Percentiles rank a stretch among this genome's conserved stretches.
Evolutionary conservation across 2,888 invertebrate species (phyloP).

Genomic region (Scelioninae gen. 1): DNA sequence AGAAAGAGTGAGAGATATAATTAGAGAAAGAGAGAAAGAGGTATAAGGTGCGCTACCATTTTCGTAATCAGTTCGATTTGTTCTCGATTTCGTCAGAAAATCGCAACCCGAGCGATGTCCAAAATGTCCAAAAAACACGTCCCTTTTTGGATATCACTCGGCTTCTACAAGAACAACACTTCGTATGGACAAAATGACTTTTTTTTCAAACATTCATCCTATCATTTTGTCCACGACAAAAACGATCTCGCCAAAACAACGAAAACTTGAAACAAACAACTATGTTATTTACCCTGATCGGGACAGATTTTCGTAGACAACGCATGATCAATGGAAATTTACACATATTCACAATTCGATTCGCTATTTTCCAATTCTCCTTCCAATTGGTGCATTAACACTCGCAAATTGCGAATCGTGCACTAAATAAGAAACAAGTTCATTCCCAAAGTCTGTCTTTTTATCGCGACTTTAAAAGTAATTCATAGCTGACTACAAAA

Average conservation of each 20-base stretch:
- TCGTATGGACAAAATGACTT: too few species aligned
- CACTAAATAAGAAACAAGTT: constrained; percentile 55
- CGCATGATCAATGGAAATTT: not conserved
- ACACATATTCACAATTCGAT: not conserved
- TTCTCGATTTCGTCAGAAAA: constrained; percentile 36
- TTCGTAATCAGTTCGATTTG: constrained; percentile 43
- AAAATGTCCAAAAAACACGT: not conserved
- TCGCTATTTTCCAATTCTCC: not conserved
- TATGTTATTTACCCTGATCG: not conserved
- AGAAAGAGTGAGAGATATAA: constrained; percentile 52
- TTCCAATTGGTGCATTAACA: constrained; percentile 4
- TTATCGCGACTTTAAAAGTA: constrained; percentile 42
- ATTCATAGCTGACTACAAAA: constrained; percentile 41
- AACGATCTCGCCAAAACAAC: not conserved
- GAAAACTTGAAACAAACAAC: not conserved
- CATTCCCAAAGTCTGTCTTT: constrained; percentile 68
- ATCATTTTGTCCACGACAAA: too few species aligned
- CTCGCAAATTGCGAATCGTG: constrained; percentile 11
- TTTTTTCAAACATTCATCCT: not conserved
- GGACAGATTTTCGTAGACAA: not conserved
- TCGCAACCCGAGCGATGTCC: constrained; percentile 7
- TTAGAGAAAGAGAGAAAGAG: constrained; percentile 60
- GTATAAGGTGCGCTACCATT: constrained; percentile 61
- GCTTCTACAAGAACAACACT: not conserved
- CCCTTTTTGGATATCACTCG: constrained; percentile 1